These are phyloP conservation scores for Spea multiplicata DNA, from an alignment of 2,113 vertebrate genomes.

Conservation along the genomic window DNA sequence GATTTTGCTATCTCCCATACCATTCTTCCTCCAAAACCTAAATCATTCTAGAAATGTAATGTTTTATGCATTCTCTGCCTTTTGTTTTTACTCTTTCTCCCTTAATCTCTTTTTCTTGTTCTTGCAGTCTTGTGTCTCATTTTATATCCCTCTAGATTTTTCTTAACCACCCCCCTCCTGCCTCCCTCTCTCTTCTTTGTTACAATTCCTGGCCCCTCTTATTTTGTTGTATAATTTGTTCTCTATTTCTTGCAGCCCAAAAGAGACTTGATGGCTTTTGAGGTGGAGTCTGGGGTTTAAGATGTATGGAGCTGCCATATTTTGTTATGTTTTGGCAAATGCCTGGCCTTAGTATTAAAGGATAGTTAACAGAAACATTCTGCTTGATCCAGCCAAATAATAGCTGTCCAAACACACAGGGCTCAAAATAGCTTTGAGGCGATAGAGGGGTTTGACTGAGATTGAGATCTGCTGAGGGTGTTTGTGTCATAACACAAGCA, in stretches of 20 bases:
- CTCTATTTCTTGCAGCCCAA: constrained; percentile 12
- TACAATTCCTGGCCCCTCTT: constrained; percentile 26
- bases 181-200: not conserved
- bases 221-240: constrained; percentile 35
- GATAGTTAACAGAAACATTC: constrained; percentile 40
- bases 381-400: constrained; percentile 30
- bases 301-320: constrained; percentile 39
- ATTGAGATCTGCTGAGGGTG: constrained; percentile 24
- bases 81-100: constrained; percentile 19
- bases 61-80: not conserved
- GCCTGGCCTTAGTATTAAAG: constrained; percentile 36
- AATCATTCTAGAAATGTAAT: too few relatives aligned
- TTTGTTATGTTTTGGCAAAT: constrained; percentile 43
- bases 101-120: constrained; percentile 6
- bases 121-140: not conserved
- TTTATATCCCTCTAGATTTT: constrained; percentile 2
- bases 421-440: constrained; percentile 40
- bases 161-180: not conserved
- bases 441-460: constrained; percentile 39
- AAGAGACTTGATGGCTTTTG: constrained; percentile 44
- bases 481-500: constrained; percentile 18
- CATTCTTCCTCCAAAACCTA: too few relatives aligned
- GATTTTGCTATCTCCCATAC: too few relatives aligned
- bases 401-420: constrained; percentile 41
- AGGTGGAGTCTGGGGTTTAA: constrained; percentile 47